These are phyloP conservation scores for Battus philenor DNA, from an alignment of 1,140 invertebrate species.

Conservation along the genomic window DNA sequence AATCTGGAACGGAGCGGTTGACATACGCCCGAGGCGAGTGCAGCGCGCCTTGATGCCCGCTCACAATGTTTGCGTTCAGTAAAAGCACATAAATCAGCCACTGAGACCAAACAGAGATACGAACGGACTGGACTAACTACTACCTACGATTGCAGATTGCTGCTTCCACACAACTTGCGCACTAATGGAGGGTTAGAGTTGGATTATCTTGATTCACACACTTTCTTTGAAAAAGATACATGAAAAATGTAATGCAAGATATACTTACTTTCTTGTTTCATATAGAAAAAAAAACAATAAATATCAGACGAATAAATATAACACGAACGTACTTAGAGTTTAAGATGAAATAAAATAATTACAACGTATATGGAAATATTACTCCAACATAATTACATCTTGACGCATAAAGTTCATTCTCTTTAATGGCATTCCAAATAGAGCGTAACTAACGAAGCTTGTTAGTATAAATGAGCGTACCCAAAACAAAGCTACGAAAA, in stretches of 20 bases:
- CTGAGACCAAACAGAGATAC: background rate
- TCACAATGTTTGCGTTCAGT: conserved; percentile 34
- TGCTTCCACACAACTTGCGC: background rate
- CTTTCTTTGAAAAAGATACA: too few species aligned
- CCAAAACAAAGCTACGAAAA: conserved; percentile 13
- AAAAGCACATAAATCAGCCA: conserved; percentile 19
- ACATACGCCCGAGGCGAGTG: conserved; percentile 56
- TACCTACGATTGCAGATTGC: conserved; percentile 1
- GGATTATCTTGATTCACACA: too few species aligned
- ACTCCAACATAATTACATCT: conserved; percentile 1
- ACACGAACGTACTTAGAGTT: too few species aligned
- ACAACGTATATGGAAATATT: too few species aligned
- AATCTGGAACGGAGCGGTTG: conserved; percentile 65
- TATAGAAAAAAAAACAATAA: too few species aligned
- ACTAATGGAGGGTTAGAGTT: too few species aligned
- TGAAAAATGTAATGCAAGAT: too few species aligned
- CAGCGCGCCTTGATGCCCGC: conserved; percentile 12
- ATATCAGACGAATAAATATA: too few species aligned
- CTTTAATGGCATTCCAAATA: conserved; percentile 12
- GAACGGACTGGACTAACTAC: conserved; percentile 1
- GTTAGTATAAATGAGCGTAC: conserved; percentile 11
- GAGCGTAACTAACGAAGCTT: conserved; percentile 15
- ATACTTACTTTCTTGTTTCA: too few species aligned
- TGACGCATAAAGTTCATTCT: conserved; percentile 5
- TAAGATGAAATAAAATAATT: too few species aligned